phyloP scores from a whole-genome alignment of 2,797 vertebrate species.

The Pseudochaenichthys georgianus region DNA sequence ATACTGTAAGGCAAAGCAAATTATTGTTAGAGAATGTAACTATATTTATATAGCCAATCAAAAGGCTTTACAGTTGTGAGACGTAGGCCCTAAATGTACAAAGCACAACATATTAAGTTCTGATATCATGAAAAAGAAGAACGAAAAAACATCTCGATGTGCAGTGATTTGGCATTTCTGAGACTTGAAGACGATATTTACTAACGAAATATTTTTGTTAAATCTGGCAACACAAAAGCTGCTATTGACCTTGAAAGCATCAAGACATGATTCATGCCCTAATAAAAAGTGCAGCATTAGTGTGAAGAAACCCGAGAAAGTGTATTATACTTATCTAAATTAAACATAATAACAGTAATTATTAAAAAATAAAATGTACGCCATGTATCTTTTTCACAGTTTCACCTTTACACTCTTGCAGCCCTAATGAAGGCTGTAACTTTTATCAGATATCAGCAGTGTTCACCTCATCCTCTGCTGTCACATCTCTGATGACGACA shows the following conservation, averaged over 20 bases:
- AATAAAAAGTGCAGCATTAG: not conserved
- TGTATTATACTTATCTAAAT: not conserved
- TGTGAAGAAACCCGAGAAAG: no score
- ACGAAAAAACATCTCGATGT: no score
- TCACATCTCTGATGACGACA: constrained; percentile 35
- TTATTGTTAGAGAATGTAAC: no score
- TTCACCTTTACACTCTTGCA: not conserved
- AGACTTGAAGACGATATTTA: not conserved
- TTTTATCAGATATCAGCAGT: constrained; percentile 3
- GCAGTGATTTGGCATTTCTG: not conserved
- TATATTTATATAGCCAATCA: no score
- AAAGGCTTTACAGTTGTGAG: no score
- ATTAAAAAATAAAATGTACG: not conserved
- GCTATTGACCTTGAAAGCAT: not conserved
- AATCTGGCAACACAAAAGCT: not conserved
- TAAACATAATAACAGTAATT: not conserved
- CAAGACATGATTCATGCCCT: not conserved
- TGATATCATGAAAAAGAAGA: no score
- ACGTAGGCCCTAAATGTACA: no score
- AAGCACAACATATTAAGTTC: no score
- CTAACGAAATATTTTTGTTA: not conserved
- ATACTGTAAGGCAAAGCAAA: no score
- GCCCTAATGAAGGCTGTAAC: not conserved
- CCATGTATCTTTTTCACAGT: not conserved
- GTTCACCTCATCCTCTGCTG: constrained; percentile 26